Percentiles rank a stretch among this genome's conserved stretches.
Evolutionary conservation across 2,888 invertebrate species (phyloP).

Genomic region (Gortyna flavago): DNA sequence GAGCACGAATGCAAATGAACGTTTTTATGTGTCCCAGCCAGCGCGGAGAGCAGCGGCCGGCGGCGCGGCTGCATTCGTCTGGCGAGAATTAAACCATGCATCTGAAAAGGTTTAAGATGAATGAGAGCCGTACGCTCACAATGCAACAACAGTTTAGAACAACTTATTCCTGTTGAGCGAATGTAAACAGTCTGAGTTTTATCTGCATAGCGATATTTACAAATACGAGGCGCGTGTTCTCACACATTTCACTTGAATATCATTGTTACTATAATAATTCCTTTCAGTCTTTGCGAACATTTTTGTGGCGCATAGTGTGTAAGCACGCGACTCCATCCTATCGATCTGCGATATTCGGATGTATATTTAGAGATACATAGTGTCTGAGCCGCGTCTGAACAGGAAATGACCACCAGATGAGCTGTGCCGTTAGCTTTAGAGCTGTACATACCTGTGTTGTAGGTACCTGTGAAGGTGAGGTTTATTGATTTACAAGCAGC

Average conservation of each 20-base stretch:
- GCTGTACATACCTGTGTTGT: slow-evolving; percentile 46
- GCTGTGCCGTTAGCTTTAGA: slow-evolving; percentile 75
- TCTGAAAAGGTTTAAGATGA: slow-evolving; percentile 88
- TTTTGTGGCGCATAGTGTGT: slow-evolving; percentile 16
- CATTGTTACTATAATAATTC: slow-evolving; percentile 45
- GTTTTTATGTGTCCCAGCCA: slow-evolving; percentile 82
- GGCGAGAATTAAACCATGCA: slow-evolving; percentile 84
- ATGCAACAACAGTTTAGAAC: slow-evolving; percentile 86
- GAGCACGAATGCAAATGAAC: slow-evolving; percentile 86
- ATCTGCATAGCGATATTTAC: slow-evolving; percentile 74
- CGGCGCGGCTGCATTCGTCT: slow-evolving; percentile 78
- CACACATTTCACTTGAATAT: slow-evolving; percentile 56
- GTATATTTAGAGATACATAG: slow-evolving; percentile 72
- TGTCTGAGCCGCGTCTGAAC: slow-evolving; percentile 83
- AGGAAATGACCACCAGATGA: slow-evolving; percentile 87
- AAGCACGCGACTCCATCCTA: slow-evolving; percentile 47
- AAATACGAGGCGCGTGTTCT: slow-evolving; percentile 66
- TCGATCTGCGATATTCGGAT: slow-evolving; percentile 67
- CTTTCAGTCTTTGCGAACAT: slow-evolving; percentile 22
- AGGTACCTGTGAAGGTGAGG: slow-evolving; percentile 12
- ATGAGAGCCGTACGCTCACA: slow-evolving; percentile 83
- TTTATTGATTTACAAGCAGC: slow-evolving; percentile 40
- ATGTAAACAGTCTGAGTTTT: slow-evolving; percentile 84
- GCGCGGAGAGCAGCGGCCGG: slow-evolving; percentile 65
- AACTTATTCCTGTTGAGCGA: slow-evolving; percentile 83